Conservation (phyloP, 1,140 invertebrate genomes). For the Ceratitis capitata region DNA sequence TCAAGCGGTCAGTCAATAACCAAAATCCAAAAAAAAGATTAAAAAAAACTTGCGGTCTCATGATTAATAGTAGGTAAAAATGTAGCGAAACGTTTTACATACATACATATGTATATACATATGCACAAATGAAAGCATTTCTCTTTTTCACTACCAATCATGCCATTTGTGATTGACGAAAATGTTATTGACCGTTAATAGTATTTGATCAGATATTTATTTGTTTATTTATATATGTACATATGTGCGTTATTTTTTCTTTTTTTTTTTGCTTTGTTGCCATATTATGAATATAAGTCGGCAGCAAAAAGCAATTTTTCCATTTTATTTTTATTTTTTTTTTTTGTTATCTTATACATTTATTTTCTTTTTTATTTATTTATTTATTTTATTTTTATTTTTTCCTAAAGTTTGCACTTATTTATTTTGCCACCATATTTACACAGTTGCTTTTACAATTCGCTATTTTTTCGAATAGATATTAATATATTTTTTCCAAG, state of each 20-base stretch:
- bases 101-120: neutral
- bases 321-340: neutral
- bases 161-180: neutral
- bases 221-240: neutral
- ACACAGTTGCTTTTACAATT: neutral
- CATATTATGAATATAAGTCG: neutral
- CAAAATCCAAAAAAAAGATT: neutral
- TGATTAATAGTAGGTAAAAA: conserved; percentile 5
- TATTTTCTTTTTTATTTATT: neutral
- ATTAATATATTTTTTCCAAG: neutral
- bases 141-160: conserved; percentile 5
- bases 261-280: neutral
- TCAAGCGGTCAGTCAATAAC: neutral
- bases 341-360: neutral
- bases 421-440: neutral
- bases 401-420: too few relatives aligned
- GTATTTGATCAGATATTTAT: neutral
- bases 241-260: neutral
- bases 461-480: neutral
- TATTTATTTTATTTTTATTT: neutral
- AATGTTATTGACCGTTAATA: conserved; percentile 25
- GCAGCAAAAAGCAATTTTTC: neutral
- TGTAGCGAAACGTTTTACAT: neutral
- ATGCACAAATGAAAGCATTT: conserved; percentile 14
- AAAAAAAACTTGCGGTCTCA: conserved; percentile 7